phyloP scores from a whole-genome alignment of 2,888 invertebrate species.

The Keiferia lycopersicella region DNA sequence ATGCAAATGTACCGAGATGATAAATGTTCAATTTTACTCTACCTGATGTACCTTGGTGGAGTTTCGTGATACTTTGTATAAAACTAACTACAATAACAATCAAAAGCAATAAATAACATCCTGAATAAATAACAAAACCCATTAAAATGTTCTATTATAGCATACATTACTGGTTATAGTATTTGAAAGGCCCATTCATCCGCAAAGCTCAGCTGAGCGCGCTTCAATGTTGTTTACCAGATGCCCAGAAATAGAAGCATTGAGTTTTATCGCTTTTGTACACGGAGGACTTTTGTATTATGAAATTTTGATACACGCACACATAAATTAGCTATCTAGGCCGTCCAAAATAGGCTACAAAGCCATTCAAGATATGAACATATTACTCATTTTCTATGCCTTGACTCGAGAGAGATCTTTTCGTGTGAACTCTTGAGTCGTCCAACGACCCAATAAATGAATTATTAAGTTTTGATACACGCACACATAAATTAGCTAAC shows the following conservation, averaged over 20 bases:
- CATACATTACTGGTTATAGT: too few relatives aligned
- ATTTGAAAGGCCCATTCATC: background rate
- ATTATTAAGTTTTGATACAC: background rate
- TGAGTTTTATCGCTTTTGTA: slow-evolving; percentile 18
- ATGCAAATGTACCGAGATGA: too few relatives aligned
- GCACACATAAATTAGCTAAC: background rate
- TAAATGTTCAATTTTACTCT: too few relatives aligned
- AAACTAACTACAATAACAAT: background rate
- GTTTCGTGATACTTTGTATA: too few relatives aligned
- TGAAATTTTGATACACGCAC: background rate
- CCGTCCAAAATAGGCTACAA: too few relatives aligned
- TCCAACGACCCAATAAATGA: too few relatives aligned
- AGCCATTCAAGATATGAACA: too few relatives aligned
- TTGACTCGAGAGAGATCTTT: too few relatives aligned
- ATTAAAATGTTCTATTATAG: background rate
- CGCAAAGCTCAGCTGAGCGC: background rate
- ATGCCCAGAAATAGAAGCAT: slow-evolving; percentile 15
- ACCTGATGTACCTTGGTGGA: too few relatives aligned
- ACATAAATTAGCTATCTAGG: background rate
- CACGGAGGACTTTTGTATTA: too few relatives aligned
- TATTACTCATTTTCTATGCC: too few relatives aligned
- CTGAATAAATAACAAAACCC: background rate
- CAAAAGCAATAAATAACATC: background rate
- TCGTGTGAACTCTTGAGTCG: too few relatives aligned
- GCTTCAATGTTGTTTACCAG: background rate